These are phyloP conservation scores for Sorex araneus DNA, from an alignment of 2,113 vertebrate species.

Conservation along the genomic window DNA sequence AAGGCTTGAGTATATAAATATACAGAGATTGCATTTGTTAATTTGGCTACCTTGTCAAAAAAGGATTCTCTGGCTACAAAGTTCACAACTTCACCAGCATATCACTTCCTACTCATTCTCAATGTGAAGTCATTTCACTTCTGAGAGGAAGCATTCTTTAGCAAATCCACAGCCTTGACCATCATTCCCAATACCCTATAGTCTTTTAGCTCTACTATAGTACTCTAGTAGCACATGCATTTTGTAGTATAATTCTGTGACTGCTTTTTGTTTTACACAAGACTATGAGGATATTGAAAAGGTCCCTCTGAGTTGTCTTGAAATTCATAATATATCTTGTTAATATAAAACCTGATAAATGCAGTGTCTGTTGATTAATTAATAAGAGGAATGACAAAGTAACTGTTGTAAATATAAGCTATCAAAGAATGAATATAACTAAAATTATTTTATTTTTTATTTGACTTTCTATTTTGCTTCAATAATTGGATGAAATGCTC, in stretches of 20 bases:
- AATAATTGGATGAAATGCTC: constrained; percentile 56
- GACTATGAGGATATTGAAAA: not conserved
- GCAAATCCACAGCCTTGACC: not conserved
- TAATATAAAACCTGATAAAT: not conserved
- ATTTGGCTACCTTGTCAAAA: not conserved
- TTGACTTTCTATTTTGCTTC: constrained; percentile 14
- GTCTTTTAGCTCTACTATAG: not conserved
- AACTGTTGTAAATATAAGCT: not conserved
- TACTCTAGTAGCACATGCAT: fast-evolving
- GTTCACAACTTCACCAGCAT: not conserved
- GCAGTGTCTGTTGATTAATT: not conserved
- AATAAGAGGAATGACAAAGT: not conserved
- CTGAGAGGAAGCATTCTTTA: not conserved
- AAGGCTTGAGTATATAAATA: no score
- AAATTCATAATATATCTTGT: not conserved
- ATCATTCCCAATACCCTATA: fast-evolving
- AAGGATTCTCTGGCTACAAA: not conserved
- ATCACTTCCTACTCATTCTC: not conserved
- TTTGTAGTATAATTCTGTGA: not conserved
- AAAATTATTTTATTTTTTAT: not conserved
- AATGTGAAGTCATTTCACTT: not conserved
- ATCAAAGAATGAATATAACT: not conserved
- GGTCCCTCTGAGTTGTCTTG: not conserved
- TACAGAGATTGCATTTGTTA: not conserved
- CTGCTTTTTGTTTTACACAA: not conserved